Base-by-base conservation (phyloP, 2,888 invertebrate genomes). In the Rhamnusium bicolor region DNA sequence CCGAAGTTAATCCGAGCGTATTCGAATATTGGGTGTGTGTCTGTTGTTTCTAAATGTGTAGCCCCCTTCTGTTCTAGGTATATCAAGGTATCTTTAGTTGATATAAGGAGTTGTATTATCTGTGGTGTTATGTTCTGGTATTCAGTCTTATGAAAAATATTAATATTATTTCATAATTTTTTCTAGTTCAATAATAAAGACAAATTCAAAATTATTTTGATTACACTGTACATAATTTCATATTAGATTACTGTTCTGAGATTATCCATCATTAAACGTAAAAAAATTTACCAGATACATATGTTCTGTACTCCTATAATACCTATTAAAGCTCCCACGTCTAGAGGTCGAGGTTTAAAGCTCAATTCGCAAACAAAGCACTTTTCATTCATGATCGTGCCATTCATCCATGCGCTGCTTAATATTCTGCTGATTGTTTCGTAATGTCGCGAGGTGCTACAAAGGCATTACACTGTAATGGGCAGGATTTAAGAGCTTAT, bases 381-480 rank as follows among this genome's bases (percentile, higher is more conserved):
- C 80, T 80, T 79, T 78, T 75, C 78, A 80, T 80, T 79, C 79
- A 75, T 77, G 80, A 77, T 78, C 77, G 63, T 72, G 71, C 80
- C 74, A 80, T 80, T 81, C 78, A 81, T 79, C 79, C 79, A 71
- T 74, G 71, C 56, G 56, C 75, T 81, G 80, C 77, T 81, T 81
- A 80, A 81, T 81, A 82, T 81, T 82, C 81, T 69, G 73, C 71
- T 78, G 81, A 82, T 82, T 81, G 81, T 82, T 81, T 80, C 77
- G 78, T 77, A 78, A 78, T 79, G 74, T 81, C 71, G 76, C 77
- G 67, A 75, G 79, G 74, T 74, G 73, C 75, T 73, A 69, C 68
- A 60, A 70, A 72, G 74, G 78, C 77, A 75, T 79, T 79, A 78
- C 72, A 49, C 56, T 51, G 77, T 80, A 79, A 79, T 79, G 75